phyloP scores from a whole-genome alignment of 2,888 invertebrate species.

The Amiota minor region DNA sequence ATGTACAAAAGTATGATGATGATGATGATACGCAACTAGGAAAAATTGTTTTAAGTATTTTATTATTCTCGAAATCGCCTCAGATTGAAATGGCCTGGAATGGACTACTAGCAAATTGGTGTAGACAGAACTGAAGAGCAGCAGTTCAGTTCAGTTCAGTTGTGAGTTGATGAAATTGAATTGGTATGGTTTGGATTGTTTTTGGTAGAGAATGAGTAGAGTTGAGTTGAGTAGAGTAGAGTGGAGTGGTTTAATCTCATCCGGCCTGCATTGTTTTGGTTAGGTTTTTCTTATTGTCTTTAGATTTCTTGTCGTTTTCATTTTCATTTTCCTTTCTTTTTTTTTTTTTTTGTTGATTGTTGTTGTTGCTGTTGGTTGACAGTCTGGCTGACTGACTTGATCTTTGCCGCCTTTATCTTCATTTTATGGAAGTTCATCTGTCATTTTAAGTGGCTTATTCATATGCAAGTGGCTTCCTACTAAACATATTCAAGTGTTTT shows the following conservation, averaged over 20 bases:
- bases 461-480: conserved; percentile 68
- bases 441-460: conserved; percentile 70
- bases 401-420: conserved; percentile 20
- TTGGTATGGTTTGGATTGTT: background rate
- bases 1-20: too few relatives aligned
- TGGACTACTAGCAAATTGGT: too few relatives aligned
- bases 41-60: conserved; percentile 15
- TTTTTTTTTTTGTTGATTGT: conserved; percentile 1
- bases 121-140: background rate
- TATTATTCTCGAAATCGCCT: conserved; percentile 3
- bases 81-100: background rate
- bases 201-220: background rate
- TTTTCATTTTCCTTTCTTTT: background rate
- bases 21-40: background rate
- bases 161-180: background rate
- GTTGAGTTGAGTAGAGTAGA: too few relatives aligned
- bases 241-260: too few relatives aligned
- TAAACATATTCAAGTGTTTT: conserved; percentile 67
- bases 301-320: background rate
- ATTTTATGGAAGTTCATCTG: conserved; percentile 58
- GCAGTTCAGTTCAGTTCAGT: background rate
- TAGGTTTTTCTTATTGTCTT: background rate
- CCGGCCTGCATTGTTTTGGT: conserved; percentile 3
- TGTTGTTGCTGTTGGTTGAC: conserved; percentile 20
- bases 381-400: background rate